A percentile compares a stretch with the other conserved stretches of the same genome.
phyloP scores from a whole-genome alignment of 2,888 invertebrate genomes.

The Ptychoptera albimana region DNA sequence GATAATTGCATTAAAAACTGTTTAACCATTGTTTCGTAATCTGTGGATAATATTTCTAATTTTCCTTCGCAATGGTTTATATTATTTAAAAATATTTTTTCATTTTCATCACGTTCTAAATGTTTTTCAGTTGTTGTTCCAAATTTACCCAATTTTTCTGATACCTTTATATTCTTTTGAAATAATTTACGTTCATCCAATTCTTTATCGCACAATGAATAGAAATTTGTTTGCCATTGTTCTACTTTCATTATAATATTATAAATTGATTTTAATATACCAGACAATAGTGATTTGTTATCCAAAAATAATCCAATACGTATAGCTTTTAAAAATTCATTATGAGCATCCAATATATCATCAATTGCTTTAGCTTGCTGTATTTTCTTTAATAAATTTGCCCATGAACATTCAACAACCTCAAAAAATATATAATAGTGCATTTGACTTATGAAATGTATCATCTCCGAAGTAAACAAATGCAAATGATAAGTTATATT shows the following conservation, averaged over 20 bases:
- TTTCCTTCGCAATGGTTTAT: conserved; percentile 18
- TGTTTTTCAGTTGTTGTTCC: conserved; percentile 23
- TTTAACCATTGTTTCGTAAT: conserved; percentile 61
- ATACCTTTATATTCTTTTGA: too few species aligned
- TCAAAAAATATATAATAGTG: conserved; percentile 94
- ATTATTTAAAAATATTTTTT: conserved; percentile 24
- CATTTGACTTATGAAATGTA: conserved; percentile 36
- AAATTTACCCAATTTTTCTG: conserved; percentile 18
- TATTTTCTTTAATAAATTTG: conserved; percentile 60
- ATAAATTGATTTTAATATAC: too few species aligned
- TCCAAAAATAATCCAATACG: conserved; percentile 74
- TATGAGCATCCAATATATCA: conserved; percentile 73
- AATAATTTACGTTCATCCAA: too few species aligned
- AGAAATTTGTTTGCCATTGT: conserved; percentile 26
- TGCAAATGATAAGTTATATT: conserved; percentile 24
- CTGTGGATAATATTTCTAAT: conserved; percentile 21
- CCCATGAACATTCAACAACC: conserved; percentile 89
- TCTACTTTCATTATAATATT: too few species aligned
- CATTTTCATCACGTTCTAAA: conserved; percentile 25
- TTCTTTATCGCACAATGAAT: too few species aligned
- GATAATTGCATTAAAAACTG: conserved; percentile 73
- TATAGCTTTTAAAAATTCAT: too few species aligned
- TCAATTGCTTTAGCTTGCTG: conserved; percentile 69
- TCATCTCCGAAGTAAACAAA: conserved; percentile 29
- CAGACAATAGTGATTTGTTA: conserved; percentile 72